Evolutionary conservation across 2,797 vertebrate species (phyloP), one percentile per base, ranked within the genome.

Genomic region (Mergus octosetaceus): DNA sequence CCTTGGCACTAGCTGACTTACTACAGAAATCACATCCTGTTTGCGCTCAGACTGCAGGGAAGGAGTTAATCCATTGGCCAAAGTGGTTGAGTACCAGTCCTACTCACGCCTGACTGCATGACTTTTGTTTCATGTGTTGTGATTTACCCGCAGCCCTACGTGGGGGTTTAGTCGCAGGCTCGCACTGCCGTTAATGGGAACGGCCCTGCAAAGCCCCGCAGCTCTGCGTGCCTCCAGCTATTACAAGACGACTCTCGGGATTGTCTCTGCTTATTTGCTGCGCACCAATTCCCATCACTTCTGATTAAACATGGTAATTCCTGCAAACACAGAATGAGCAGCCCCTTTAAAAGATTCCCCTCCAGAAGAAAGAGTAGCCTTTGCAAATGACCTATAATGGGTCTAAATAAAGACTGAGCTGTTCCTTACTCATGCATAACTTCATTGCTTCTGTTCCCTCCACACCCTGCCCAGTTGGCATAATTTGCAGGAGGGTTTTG

Each of bases 401-500:
- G 6, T 74, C 65, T 92, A 87, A 94, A 96, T 82, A 93, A 95
- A 96, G 90, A 79, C 58, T 72, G 87, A 87, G 86, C 78, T 93
- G 75, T 75, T 95, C 90, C 84, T 95, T 95, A 93, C 77, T 94
- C 95, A 93, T 34, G 86, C 93, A 89, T 92, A 90, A 93, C 90
- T 96, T 92, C 90, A 85, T 72, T 58, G 75, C 91, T 95, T 89
- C 94, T 85, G 68, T 56, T 92, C 78, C 60, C 84, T 90, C 91
- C 88, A 89, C 92, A 85, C 86, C 58, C 91, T 95, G 86, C 78
- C 86, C 66, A 7, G 61, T 16, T 95, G 95, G 93, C 88, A 47
- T 60, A 36, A 93, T 85, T 77, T 92, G 72, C 58, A 90, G 83
- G 57, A 89, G 74, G 84, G 69, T 89, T 96, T 94, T 90, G 94